A percentile compares a stretch with the other conserved stretches of the same genome.
phyloP scores from a whole-genome alignment of 2,797 vertebrate species.

The Synanceia verrucosa region DNA sequence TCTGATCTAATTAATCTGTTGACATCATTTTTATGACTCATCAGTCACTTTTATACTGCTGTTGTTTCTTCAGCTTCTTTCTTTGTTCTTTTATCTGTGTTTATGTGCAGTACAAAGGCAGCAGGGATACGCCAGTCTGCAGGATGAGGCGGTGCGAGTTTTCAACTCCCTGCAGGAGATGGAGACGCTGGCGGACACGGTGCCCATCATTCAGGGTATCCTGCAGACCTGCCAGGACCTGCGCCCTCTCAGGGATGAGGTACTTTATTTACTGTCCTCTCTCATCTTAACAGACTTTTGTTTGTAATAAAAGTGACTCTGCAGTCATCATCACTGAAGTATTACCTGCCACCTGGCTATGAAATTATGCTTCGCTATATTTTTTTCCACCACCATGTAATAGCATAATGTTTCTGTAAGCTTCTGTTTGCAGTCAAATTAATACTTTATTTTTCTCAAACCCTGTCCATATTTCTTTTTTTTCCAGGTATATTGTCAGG shows the following conservation, averaged over 20 bases:
- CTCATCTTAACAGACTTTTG: not conserved
- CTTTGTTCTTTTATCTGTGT: not conserved
- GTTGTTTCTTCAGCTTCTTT: not conserved
- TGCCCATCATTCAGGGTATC: constrained; percentile 94
- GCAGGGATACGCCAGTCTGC: constrained; percentile 92
- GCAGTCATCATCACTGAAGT: not conserved
- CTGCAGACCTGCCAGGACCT: constrained; percentile 95
- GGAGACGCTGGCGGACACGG: constrained; percentile 90
- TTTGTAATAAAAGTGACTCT: not conserved
- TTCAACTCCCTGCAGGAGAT: constrained; percentile 96
- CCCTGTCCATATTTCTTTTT: not conserved
- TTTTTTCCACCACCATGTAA: not conserved
- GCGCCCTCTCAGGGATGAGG: constrained; percentile 91
- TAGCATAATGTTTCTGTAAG: not conserved
- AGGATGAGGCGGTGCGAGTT: constrained; percentile 94
- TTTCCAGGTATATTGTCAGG: constrained; percentile 89
- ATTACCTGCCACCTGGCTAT: not conserved
- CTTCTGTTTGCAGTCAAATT: not conserved
- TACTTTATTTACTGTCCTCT: constrained; percentile 5
- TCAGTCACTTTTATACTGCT: not conserved
- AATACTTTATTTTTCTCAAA: not conserved
- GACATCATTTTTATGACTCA: not conserved
- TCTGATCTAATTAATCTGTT: not conserved
- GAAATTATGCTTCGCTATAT: not conserved
- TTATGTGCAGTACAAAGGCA: constrained; percentile 85